Evolutionary conservation across 2,797 vertebrate species (phyloP), one percentile per base, ranked within the genome.

Genomic region (Chelon auratus): DNA sequence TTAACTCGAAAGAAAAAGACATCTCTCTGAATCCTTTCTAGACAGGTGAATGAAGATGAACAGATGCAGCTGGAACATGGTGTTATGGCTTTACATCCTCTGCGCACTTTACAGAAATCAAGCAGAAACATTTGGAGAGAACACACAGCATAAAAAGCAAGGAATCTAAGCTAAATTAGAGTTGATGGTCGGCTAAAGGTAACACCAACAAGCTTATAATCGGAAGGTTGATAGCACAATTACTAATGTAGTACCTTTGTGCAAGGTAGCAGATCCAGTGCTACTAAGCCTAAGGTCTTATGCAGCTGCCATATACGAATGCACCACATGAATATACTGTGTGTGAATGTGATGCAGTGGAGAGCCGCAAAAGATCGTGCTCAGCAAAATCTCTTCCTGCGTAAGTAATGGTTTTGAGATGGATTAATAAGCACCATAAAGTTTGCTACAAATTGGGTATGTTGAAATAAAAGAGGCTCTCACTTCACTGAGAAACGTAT

Each of bases 351-450:
- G 69, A 81, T 58, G 59, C 75, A 71, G 24, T 60, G 71, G 52
- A 55, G 40, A 2, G 39, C 62, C 40, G 37, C 43, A 60, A 78
- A 81, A 67, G 15, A 55, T 51, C 77, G 54, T 14, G 56, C 61
- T 87, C 76, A 68, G 79, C 83, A 78, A 43, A 66, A 54, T 80
- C 17, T 53, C 39, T 30, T 18, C 36, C 30, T 37, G 57, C 33
- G 62, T 62, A 67, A 71, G 65, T 69, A 77, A 84, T 51, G 66
- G 56, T 72, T 76, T 66, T 40, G 68, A 80, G 75, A 70, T 24
- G 80, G 20, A 80, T 65, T 63, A 65, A 73, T 68, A 77, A 62
- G 59, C 48, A 12, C 14, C 55, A 74, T 77, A 52, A 62, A 75
- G 22, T 58, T 50, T 42, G 47, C 51, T 70, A 72, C 53, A 78